These are phyloP conservation scores for Leucoptera coffeella DNA, from an alignment of 2,888 invertebrate genomes.

Conservation along the genomic window DNA sequence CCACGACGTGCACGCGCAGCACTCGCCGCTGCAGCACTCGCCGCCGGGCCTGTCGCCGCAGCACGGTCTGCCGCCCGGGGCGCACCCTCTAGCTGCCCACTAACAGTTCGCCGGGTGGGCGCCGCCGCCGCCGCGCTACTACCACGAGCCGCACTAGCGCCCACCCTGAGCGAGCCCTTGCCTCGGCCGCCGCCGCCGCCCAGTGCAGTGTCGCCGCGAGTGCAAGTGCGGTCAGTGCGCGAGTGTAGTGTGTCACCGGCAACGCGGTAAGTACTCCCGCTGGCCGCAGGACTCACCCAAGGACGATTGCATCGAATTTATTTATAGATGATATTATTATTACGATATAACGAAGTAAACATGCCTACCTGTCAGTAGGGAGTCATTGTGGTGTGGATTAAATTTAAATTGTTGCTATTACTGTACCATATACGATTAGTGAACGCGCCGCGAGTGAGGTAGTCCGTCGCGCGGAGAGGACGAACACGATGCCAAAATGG, in stretches of 20 bases:
- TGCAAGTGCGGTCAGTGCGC: no score
- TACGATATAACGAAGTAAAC: constrained; percentile 39
- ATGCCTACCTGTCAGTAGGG: constrained; percentile 33
- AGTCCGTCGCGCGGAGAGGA: no score
- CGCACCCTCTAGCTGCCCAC: constrained; percentile 44
- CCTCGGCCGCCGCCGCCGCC: not conserved
- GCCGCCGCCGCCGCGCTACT: constrained; percentile 51
- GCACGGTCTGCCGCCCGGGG: constrained; percentile 47
- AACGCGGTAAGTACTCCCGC: no score
- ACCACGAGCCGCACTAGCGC: constrained; percentile 45
- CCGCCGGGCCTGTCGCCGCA: constrained; percentile 69
- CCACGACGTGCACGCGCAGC: constrained; percentile 83
- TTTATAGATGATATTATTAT: constrained; percentile 49
- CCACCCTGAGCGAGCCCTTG: constrained; percentile 21
- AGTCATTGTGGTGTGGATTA: constrained; percentile 42
- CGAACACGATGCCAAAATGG: constrained; percentile 53
- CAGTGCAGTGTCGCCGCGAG: no score
- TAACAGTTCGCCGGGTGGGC: constrained; percentile 71
- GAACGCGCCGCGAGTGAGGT: constrained; percentile 33
- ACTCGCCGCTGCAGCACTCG: constrained; percentile 75
- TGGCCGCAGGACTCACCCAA: constrained; percentile 18
- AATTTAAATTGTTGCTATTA: constrained; percentile 45
- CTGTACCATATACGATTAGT: constrained; percentile 43
- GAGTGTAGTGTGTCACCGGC: no score
- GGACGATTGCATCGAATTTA: constrained; percentile 53